A percentile compares a stretch with the other conserved stretches of the same genome.
These are phyloP conservation scores for Metacarcinus magister DNA, from an alignment of 2,888 invertebrate species.

Conservation along the genomic window DNA sequence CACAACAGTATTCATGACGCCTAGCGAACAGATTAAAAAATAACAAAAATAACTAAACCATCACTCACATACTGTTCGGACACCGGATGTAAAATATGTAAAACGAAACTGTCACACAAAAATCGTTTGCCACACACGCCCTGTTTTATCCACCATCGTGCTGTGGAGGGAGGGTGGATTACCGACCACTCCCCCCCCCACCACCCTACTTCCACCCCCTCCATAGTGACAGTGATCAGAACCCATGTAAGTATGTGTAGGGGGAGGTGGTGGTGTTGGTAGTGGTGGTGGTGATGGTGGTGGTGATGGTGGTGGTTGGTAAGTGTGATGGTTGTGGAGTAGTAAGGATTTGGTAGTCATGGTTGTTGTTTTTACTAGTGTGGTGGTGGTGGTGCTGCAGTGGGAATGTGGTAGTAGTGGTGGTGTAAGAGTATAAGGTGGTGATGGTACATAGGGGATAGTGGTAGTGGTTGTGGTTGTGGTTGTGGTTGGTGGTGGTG, in stretches of 20 bases:
- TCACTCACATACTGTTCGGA: constrained; percentile 47
- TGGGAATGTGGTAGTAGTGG: background rate
- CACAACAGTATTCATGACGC: background rate
- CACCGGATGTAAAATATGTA: constrained; percentile 37
- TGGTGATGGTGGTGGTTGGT: background rate
- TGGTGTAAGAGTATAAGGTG: background rate
- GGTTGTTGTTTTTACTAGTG: background rate
- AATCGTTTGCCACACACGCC: background rate
- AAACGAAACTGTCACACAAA: constrained; percentile 36
- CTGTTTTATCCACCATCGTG: background rate
- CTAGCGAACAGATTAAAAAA: constrained; percentile 21
- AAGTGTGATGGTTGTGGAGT: too few species aligned
- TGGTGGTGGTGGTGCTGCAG: background rate
- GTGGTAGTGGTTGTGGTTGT: background rate
- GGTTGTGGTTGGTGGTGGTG: background rate
- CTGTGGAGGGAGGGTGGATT: background rate
- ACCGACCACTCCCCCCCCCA: background rate
- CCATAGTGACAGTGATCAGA: background rate
- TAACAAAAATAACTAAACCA: constrained; percentile 6
- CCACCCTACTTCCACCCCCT: background rate
- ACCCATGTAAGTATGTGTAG: background rate
- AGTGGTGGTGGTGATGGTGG: background rate
- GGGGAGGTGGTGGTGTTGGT: background rate
- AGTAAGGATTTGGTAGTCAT: background rate
- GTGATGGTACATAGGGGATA: background rate